Evolutionary conservation across 2,888 invertebrate species (phyloP), one percentile per base, ranked within the genome.

Genomic region (Diachrysia chrysitis): DNA sequence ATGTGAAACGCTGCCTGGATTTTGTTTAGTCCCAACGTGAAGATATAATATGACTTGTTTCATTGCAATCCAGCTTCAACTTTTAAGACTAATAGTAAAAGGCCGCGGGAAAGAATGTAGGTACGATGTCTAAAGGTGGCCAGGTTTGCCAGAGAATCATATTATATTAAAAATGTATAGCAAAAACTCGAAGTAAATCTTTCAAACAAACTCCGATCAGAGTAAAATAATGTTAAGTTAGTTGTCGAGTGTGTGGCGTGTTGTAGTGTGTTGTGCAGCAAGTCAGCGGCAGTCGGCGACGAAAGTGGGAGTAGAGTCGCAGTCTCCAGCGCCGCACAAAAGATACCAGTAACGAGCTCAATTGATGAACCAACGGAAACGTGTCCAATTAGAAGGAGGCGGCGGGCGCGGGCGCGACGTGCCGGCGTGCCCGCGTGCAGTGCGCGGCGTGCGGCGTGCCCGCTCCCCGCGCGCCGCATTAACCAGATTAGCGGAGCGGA

Each of bases 361-460:
- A 95, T 94, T 94, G 94, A 94, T 90, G 94, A 93, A 93, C 88
- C 89, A 93, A 93, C 94, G 95, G 94, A 95, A 95, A 95, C 94
- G 93, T 93, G 94, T 93, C 94, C 95, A 95, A 95, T 95, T 94
- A 95, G 93, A 92, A 93, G 93, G 90, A 92, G 93, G 93, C 92
- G 93, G 93, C 91, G 88, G 88, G 79, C 78, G 86, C 88, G 90
- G 88, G 83, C 76, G 89, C 87, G 87, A 84, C 89, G 90, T 85
- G 87, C 89, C 90, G 46, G 92, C 89, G 91, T 79, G 78, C 74
- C 78, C 59, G 59, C 70, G 72, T 79, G 77, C 79, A 10, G 89
- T 88, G 89, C 89, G 87, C 87, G 86, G 83, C 89, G 90, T 87
- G 88, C 89, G 90, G 90, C 89, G 90, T 88, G 88, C 89, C 90